These are phyloP conservation scores for Oegoconia quadripuncta DNA, from an alignment of 2,888 invertebrate species.

Conservation along the genomic window DNA sequence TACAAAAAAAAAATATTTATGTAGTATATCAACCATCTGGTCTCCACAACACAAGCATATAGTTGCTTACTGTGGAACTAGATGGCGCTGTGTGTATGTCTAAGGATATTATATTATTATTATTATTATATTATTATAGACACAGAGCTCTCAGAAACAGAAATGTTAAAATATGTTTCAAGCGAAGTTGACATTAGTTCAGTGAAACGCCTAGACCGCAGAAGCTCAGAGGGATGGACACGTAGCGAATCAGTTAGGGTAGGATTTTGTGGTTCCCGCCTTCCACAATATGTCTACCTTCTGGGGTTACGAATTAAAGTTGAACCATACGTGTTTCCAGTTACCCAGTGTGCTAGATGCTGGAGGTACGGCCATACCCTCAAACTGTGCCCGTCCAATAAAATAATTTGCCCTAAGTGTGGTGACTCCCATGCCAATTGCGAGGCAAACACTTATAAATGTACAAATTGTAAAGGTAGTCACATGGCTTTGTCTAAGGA, in stretches of 20 bases:
- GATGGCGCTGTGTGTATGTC: no score
- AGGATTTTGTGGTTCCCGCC: slow-evolving; percentile 16
- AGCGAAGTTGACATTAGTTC: slow-evolving; percentile 10
- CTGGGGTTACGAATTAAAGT: slow-evolving; percentile 18
- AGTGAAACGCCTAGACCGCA: slow-evolving; percentile 15
- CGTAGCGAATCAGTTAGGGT: slow-evolving; percentile 20
- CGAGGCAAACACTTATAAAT: slow-evolving; percentile 9
- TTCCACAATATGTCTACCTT: slow-evolving; percentile 16
- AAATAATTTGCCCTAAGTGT: slow-evolving; percentile 19
- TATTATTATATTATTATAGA: no score
- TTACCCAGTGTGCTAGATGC: slow-evolving; percentile 22
- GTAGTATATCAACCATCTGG: no score
- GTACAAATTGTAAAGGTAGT: slow-evolving; percentile 14
- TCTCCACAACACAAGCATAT: no score
- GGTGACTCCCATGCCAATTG: slow-evolving; percentile 14
- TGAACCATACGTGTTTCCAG: no score
- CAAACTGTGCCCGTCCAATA: slow-evolving; percentile 15
- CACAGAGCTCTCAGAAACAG: slow-evolving; percentile 18
- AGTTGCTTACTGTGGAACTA: no score
- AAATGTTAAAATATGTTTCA: slow-evolving; percentile 12
- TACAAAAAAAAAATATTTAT: no score
- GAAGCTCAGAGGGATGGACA: slow-evolving; percentile 16
- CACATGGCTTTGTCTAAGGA: slow-evolving; percentile 12
- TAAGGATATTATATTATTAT: no score
- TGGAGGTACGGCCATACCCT: slow-evolving; percentile 19